Conservation (phyloP, 2,113 vertebrate genomes). For the Caretta caretta region DNA sequence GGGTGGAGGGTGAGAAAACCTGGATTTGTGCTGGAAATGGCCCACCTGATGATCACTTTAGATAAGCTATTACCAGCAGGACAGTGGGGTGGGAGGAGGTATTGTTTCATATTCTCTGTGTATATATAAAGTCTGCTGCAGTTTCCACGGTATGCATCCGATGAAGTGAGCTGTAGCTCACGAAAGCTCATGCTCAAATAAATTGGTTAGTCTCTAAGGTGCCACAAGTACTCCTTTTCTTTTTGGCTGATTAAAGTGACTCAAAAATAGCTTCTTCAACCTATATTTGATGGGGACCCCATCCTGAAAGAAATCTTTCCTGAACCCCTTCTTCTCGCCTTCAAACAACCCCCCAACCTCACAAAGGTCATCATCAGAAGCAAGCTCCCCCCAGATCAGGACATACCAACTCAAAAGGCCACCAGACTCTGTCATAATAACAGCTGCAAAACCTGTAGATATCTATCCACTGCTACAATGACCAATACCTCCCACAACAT, state of each 20-base stretch:
- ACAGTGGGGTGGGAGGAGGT: too few species aligned
- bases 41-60: too few species aligned
- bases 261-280: background rate
- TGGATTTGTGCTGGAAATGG: too few species aligned
- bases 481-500: background rate
- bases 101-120: too few species aligned
- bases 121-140: too few species aligned
- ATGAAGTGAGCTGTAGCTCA: too few species aligned
- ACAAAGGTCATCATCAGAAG: background rate
- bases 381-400: background rate
- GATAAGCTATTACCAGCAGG: too few species aligned
- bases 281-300: background rate
- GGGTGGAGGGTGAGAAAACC: too few species aligned
- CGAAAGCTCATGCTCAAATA: too few species aligned
- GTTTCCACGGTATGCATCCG: too few species aligned
- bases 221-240: too few species aligned
- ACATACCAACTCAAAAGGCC: background rate
- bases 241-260: background rate
- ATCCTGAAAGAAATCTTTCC: background rate
- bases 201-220: too few species aligned
- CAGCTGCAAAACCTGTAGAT: background rate
- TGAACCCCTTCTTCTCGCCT: background rate
- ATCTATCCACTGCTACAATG: background rate
- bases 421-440: background rate
- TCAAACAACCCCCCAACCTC: background rate